Conservation (phyloP, 2,113 vertebrate species). For the Bubo scandiacus region DNA sequence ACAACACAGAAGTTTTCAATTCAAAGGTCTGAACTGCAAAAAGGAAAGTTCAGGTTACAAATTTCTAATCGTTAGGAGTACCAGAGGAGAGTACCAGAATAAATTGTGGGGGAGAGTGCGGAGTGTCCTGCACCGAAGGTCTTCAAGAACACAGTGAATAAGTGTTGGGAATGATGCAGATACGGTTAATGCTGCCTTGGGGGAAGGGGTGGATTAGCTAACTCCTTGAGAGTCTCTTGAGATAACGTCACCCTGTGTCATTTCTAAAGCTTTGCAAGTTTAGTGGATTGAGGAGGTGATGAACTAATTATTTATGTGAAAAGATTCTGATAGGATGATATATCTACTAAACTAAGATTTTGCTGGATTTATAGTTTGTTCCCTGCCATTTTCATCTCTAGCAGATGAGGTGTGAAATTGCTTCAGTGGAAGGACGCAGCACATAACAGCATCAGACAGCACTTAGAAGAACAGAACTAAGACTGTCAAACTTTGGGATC, state of each 20-base stretch:
- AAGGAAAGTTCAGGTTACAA: background rate
- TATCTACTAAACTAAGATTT: constrained; percentile 13
- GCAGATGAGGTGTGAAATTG: constrained; percentile 69
- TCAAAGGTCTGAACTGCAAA: background rate
- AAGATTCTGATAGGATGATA: constrained; percentile 19
- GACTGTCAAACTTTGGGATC: background rate
- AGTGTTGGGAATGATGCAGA: background rate
- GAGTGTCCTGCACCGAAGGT: background rate
- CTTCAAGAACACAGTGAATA: background rate
- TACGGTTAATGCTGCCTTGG: background rate
- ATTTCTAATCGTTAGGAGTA: background rate
- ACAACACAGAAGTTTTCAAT: background rate
- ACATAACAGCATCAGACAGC: constrained; percentile 1
- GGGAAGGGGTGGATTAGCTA: background rate
- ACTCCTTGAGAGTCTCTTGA: background rate
- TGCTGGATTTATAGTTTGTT: constrained; percentile 59
- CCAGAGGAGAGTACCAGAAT: background rate
- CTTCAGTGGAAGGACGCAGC: constrained; percentile 19
- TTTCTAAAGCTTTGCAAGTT: background rate
- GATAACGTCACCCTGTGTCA: background rate
- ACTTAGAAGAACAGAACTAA: background rate
- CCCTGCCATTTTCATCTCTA: constrained; percentile 48
- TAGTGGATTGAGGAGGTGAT: background rate
- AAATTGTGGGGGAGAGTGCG: background rate
- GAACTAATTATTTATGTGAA: constrained; percentile 41